These are phyloP conservation scores for Pelodytes ibericus DNA, from an alignment of 2,797 vertebrate species.

Conservation along the genomic window DNA sequence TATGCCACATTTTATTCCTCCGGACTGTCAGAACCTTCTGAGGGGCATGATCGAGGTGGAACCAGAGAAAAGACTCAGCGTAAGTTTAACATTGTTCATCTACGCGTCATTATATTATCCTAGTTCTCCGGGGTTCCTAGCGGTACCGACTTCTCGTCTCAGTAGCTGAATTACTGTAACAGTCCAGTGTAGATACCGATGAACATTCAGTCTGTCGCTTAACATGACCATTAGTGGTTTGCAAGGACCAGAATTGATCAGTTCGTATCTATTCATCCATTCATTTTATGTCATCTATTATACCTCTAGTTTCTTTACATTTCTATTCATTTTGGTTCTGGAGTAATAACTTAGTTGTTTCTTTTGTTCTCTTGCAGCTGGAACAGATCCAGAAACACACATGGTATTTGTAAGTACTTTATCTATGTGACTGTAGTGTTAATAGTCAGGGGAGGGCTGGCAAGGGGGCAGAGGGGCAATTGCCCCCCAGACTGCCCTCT, in stretches of 20 bases:
- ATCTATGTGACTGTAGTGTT: neutral
- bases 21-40: conserved; percentile 87
- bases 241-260: neutral
- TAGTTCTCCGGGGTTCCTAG: too few relatives aligned
- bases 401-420: conserved; percentile 89
- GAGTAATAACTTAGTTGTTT: neutral
- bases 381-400: conserved; percentile 92
- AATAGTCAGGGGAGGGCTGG: too few relatives aligned
- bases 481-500: too few relatives aligned
- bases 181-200: too few relatives aligned
- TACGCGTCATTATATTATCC: too few relatives aligned
- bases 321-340: neutral
- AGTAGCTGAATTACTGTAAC: too few relatives aligned
- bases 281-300: neutral
- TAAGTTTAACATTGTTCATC: conserved; percentile 65
- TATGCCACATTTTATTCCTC: conserved; percentile 93
- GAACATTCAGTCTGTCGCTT: too few relatives aligned
- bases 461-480: too few relatives aligned
- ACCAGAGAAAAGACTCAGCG: conserved; percentile 88
- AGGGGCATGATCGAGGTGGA: conserved; percentile 92
- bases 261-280: neutral
- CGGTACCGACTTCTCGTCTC: too few relatives aligned
- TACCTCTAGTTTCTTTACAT: neutral
- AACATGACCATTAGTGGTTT: neutral
- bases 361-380: conserved; percentile 71